Conservation (phyloP, 2,797 vertebrate species). For the Brachyalestes nurse region DNA sequence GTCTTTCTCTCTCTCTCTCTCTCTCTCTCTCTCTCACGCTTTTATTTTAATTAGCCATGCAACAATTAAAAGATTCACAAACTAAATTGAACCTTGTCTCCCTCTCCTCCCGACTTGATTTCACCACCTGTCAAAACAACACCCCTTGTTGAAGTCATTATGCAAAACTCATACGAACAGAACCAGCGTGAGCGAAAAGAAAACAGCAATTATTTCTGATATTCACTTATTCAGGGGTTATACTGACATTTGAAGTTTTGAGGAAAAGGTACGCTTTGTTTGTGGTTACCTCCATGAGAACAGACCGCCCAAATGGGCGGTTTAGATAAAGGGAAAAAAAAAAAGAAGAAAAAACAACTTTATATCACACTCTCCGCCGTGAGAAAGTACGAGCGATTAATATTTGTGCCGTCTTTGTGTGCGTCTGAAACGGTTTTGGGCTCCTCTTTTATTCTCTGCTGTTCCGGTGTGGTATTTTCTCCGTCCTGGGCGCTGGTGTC, state of each 20-base stretch:
- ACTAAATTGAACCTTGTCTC: constrained; percentile 99
- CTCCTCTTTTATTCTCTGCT: neutral
- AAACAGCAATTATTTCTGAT: constrained; percentile 99
- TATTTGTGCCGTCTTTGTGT: neutral
- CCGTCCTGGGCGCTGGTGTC: neutral
- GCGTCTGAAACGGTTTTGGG: neutral
- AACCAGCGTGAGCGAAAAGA: constrained; percentile 90
- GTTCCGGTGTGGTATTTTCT: neutral
- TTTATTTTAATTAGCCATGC: constrained; percentile 96
- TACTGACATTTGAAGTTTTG: constrained; percentile 92
- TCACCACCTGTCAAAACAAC: constrained; percentile 99
- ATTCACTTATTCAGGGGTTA: constrained; percentile 97
- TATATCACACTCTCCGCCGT: neutral
- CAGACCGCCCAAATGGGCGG: constrained; percentile 40
- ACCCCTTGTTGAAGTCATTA: constrained; percentile 94
- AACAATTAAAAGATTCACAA: constrained; percentile 99
- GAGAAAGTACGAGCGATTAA: neutral
- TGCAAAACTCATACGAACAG: constrained; percentile 95
- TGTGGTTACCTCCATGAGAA: constrained; percentile 48
- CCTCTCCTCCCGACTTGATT: constrained; percentile 95
- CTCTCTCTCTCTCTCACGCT: constrained; percentile 71
- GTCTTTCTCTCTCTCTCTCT: constrained; percentile 68
- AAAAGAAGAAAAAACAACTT: neutral
- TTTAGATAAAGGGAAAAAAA: neutral
- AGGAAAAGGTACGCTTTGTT: constrained; percentile 85